Base-by-base conservation (phyloP, 2,888 invertebrate species). In the Drosophila demipolita region DNA sequence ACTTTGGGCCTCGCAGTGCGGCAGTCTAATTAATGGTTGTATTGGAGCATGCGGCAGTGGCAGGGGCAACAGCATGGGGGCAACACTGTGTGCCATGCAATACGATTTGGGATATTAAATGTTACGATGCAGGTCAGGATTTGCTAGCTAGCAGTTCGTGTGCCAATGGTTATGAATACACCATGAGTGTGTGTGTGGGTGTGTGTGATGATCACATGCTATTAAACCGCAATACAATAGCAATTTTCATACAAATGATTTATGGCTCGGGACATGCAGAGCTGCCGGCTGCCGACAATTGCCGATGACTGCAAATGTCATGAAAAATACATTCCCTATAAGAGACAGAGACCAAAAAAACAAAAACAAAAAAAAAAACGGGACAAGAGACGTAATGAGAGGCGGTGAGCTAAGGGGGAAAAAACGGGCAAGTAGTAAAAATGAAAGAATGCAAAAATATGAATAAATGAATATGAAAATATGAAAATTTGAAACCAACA, bases 211-310 rank as follows among this genome's bases (percentile, higher is more conserved):
- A 88, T 86, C 89, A 78, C 83, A 86, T 86, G 89, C 89, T 83
- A 86, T 86, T 86, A 86, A 86, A 83, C 89, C 87, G 89, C 86
- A 88, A 88, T 86, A 88, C 87, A 86, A 86, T 80, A 80, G 87
- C 86, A 86, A 88, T 86, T 88, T 86, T 88, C 83, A 86, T 83
- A 88, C 88, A 87, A 86, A 86, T 86, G 86, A 86, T 86, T 88
- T 86, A 88, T 86, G 89, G 73, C 68, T 45, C 65, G 63, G 72
- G 66, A 77, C 77, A 80, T 79, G 79, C 72, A 72, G 77, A 66
- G 65, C 26, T 38, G 45, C 42, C 38, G 3, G 23, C 60, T 70
- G 65, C 65, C 73, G 80, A 76, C 66, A 73, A 80, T 76, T 78
- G 79, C 66, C 65, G 78, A 71, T 76, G 73, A 80, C 68, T 69